Evolutionary conservation across 2,113 vertebrate genomes (phyloP).

Genomic region (Xiphophorus maculatus): DNA sequence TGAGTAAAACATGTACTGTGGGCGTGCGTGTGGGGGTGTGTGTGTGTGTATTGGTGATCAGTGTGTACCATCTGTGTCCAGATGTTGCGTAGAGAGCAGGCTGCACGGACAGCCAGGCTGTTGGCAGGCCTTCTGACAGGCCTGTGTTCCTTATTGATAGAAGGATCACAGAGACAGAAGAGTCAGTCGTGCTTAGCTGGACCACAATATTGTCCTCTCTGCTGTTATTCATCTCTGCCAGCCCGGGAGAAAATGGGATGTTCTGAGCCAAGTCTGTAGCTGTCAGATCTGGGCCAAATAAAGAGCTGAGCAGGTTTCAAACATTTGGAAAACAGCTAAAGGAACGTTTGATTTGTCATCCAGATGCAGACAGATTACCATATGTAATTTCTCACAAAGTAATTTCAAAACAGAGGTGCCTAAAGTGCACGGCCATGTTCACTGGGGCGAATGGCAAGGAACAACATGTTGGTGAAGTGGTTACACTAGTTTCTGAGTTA

Average conservation of each 20-base stretch:
- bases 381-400: conserved; percentile 37
- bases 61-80: conserved; percentile 75
- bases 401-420: not conserved
- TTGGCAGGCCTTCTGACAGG: conserved; percentile 78
- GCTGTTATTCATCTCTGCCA: conserved; percentile 69
- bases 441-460: conserved; percentile 1
- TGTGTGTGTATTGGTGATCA: conserved; percentile 38
- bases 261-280: conserved; percentile 70
- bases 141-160: conserved; percentile 76
- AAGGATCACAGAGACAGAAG: conserved; percentile 74
- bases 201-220: conserved; percentile 70
- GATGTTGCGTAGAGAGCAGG: conserved; percentile 71
- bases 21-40: conserved; percentile 22
- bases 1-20: conserved; percentile 36
- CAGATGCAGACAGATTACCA: conserved; percentile 52
- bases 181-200: conserved; percentile 65
- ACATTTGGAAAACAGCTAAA: conserved; percentile 68
- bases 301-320: conserved; percentile 70
- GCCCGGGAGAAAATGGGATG: conserved; percentile 66
- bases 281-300: conserved; percentile 72
- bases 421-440: not conserved
- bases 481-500: conserved; percentile 41
- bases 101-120: conserved; percentile 70
- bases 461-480: conserved; percentile 24
- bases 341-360: conserved; percentile 67